Evolutionary conservation across 2,888 invertebrate genomes (phyloP), one percentile per base, ranked within the genome.

Genomic region (Creontiades dilutus): DNA sequence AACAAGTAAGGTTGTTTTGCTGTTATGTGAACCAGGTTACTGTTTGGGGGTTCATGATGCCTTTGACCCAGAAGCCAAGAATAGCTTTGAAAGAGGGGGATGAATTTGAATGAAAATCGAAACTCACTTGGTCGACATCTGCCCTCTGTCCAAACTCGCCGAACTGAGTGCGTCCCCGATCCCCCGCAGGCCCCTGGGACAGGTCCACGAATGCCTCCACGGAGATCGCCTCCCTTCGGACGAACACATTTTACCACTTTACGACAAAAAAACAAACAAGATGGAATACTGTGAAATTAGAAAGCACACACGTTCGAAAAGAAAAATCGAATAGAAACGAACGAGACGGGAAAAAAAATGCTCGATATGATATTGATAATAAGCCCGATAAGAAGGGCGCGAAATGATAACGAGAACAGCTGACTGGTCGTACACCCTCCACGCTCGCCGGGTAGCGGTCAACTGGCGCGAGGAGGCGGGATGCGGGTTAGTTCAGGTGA

Each of bases 151-250:
- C 86, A 86, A 75, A 86, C 86, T 86, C 46, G 68, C 75, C 28
- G 86, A 68, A 75, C 68, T 28, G 2, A 88, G 80, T 14, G 48
- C 78, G 23, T 52, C 88, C 37, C 19, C 47, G n/a, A 85, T 61
- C 23, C 78, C 78, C n/a, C 82, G 81, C 23, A 89, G 82, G 23
- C 61, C 89, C 27, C 82, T 82, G 4, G 89, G 81, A 61, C 89
- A 89, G n/a, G 89, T 89, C 89, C 89, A 89, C 57, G 89, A 89
- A 68, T 89, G 89, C 61, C 89, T 52, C 89, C 89, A 89, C 46
- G 89, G 57, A 27, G 89, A 89, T 81, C 81, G 81, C 46, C 48
- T 81, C 37, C 82, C 89, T 37, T 89, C 89, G 47, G 89, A 37
- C 82, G 89, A 89, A 89, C 89, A 89, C 89, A 89, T 89, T 55